Conservation (phyloP, 2,888 invertebrate species). For the Dinocampus coccinellae region DNA sequence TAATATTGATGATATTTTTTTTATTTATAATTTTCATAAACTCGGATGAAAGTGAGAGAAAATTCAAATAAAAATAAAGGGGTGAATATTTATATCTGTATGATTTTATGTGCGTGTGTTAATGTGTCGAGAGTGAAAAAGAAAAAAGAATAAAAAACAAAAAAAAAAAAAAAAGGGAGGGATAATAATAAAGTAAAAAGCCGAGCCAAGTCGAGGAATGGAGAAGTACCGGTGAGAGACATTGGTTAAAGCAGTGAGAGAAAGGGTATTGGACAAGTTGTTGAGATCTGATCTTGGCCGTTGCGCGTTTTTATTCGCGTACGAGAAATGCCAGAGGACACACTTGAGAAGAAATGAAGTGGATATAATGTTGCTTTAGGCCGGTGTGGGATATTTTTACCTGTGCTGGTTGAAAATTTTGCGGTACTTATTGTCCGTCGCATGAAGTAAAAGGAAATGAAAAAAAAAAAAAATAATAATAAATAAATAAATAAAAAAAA, state of each 20-base stretch:
- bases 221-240: neutral
- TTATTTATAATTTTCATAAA: neutral
- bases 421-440: neutral
- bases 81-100: neutral
- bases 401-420: neutral
- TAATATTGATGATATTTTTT: neutral
- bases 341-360: slow-evolving; percentile 1
- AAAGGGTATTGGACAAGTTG: slow-evolving; percentile 17
- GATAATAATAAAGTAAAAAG: neutral
- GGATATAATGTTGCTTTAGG: slow-evolving; percentile 1
- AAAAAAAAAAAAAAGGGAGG: slow-evolving; percentile 3
- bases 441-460: neutral
- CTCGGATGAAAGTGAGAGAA: too few species aligned
- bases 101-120: neutral
- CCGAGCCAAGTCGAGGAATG: neutral
- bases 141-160: neutral
- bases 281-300: slow-evolving; percentile 5
- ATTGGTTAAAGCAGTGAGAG: neutral
- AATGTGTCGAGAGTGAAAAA: slow-evolving; percentile 4
- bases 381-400: neutral
- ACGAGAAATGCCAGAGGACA: slow-evolving; percentile 5
- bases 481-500: neutral
- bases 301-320: slow-evolving; percentile 11
- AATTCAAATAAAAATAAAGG: neutral
- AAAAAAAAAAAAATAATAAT: neutral